phyloP scores from a whole-genome alignment of 2,113 vertebrate species.

The Morone saxatilis region DNA sequence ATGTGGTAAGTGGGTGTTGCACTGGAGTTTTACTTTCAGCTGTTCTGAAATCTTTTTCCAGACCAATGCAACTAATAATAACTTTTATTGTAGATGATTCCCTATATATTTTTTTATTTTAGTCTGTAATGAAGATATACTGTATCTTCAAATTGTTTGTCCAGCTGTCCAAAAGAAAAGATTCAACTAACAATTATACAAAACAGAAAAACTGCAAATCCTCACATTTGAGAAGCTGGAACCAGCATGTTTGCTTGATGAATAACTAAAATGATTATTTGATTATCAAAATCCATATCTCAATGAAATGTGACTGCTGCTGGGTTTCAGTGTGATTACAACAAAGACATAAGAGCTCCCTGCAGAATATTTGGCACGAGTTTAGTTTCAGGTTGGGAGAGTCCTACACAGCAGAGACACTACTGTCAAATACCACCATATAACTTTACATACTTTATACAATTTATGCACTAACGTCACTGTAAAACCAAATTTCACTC shows the following conservation, averaged over 20 bases:
- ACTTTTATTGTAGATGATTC: background rate
- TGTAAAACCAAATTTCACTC: too few species aligned
- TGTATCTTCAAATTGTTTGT: background rate
- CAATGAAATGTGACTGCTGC: constrained; percentile 14
- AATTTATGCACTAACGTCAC: too few species aligned
- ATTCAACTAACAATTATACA: background rate
- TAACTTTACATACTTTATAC: too few species aligned
- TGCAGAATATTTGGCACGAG: background rate
- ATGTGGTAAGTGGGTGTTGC: too few species aligned
- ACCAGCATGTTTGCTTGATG: background rate
- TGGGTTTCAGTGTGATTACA: constrained; percentile 1
- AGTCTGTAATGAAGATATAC: background rate
- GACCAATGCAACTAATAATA: too few species aligned
- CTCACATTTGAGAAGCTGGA: background rate
- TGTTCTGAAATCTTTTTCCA: too few species aligned
- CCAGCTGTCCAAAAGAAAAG: background rate
- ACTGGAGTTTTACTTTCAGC: too few species aligned
- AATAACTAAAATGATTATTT: constrained; percentile 1
- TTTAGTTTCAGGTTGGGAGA: background rate
- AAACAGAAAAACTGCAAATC: background rate
- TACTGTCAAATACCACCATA: background rate
- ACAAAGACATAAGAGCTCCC: background rate
- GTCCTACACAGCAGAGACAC: background rate
- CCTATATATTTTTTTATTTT: background rate
- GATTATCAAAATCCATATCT: background rate